Conservation (phyloP, 2,113 vertebrate genomes). For the Okapia johnstoni region DNA sequence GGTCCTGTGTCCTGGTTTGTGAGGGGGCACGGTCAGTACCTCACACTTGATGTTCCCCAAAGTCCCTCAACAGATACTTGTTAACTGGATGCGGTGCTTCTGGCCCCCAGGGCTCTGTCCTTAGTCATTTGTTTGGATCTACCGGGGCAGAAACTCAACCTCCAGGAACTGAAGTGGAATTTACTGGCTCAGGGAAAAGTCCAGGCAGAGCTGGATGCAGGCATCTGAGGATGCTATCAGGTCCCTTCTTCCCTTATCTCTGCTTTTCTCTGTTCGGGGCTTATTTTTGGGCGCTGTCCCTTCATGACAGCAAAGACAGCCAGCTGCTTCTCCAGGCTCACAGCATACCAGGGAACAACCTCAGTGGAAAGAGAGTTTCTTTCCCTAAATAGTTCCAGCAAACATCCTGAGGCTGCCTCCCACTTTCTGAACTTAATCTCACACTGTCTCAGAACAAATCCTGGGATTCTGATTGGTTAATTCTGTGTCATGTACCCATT, state of each 20-base stretch:
- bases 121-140: not conserved
- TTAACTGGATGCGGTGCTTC: not conserved
- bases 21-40: not conserved
- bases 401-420: not conserved
- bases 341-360: not conserved
- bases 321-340: not conserved
- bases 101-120: not conserved
- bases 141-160: not conserved
- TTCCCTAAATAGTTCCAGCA: not conserved
- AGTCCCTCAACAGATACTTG: not conserved
- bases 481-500: not conserved
- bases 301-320: not conserved
- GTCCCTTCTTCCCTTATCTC: not conserved
- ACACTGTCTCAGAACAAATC: not conserved
- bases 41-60: not conserved
- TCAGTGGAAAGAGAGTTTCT: not conserved
- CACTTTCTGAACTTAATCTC: not conserved
- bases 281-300: not conserved
- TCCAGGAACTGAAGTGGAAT: not conserved
- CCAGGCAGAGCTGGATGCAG: not conserved
- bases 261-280: not conserved
- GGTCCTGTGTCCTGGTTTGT: not conserved
- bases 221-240: rapidly evolving
- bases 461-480: not conserved
- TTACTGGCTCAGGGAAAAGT: not conserved